These are phyloP conservation scores for Cossypha heuglini DNA, from an alignment of 2,797 vertebrate species.

Conservation along the genomic window DNA sequence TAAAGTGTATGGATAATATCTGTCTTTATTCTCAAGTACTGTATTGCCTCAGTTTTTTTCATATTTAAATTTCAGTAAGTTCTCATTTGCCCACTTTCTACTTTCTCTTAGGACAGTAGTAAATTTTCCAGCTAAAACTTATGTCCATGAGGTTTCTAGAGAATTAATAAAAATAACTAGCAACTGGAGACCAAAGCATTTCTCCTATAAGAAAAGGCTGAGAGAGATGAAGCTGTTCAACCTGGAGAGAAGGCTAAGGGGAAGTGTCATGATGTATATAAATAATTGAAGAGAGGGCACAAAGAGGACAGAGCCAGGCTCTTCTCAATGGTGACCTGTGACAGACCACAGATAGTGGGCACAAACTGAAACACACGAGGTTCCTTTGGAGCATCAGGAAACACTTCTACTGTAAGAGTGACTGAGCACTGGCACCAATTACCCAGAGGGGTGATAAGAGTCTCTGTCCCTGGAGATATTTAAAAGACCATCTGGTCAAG, in stretches of 20 bases:
- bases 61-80: not conserved
- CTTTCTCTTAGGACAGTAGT: not conserved
- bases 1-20: not conserved
- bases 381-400: not conserved
- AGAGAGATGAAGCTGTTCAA: not conserved
- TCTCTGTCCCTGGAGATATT: not conserved
- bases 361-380: not conserved
- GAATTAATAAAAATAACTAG: not conserved
- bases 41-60: not conserved
- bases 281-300: not conserved
- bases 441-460: not conserved
- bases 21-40: not conserved
- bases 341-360: not conserved
- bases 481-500: not conserved
- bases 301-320: not conserved
- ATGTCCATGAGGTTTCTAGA: not conserved
- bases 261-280: accelerated
- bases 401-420: not conserved
- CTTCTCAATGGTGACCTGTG: not conserved
- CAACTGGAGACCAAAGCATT: not conserved
- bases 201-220: not conserved
- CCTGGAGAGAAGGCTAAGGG: not conserved
- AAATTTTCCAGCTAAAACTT: not conserved
- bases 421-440: accelerated
- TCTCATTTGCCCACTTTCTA: not conserved